Evolutionary conservation across 2,888 invertebrate genomes (phyloP), one percentile per base, ranked within the genome.

Genomic region (Notodonta dromedarius): DNA sequence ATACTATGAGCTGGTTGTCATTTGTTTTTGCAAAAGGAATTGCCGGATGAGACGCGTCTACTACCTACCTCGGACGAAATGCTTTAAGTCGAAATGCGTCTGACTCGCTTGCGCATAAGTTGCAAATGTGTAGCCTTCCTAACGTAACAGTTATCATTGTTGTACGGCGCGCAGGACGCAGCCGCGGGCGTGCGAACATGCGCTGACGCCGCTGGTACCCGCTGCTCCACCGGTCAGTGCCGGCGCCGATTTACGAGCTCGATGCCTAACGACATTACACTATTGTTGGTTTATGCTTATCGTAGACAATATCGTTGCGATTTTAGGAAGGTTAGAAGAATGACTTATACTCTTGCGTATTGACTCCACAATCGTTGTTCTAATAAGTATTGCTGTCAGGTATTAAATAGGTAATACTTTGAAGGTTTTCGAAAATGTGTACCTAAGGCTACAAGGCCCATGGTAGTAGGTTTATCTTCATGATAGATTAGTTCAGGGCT

Each of bases 111-210:
- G 39, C 16, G 24, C 3, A 59, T 24, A 14, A 59, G 53, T 63
- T 58, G 60, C 58, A 56, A 39, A 40, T 56, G 56, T 57, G 44
- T 9, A 39, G 11, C 16, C 2, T 3, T 13, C 50, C 50, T 58
- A 44, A 52, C 8, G 13, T 35, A 46, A 59, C 57, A 51, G 64
- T 59, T 52, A 52, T 32, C 12, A 32, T 32, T 52, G 12, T 52
- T 12, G 8, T 4, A 11, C 24, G 6, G 32, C 52, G 32, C 32
- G 32, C 32, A 8, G 24, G 24, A 51, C 48, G 14, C 24, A 24
- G 8, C 50, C 12, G 46, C 46, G 13, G 50, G 48, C 60, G 60
- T 57, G 63, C 56, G 56, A 58, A 57, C 60, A 53, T 53, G 61
- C 58, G n/a, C 50, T 12, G 16, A 9, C 6, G 3, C 16, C 32